Base-by-base conservation (phyloP, 2,888 invertebrate genomes). In the Adineta ricciae region DNA sequence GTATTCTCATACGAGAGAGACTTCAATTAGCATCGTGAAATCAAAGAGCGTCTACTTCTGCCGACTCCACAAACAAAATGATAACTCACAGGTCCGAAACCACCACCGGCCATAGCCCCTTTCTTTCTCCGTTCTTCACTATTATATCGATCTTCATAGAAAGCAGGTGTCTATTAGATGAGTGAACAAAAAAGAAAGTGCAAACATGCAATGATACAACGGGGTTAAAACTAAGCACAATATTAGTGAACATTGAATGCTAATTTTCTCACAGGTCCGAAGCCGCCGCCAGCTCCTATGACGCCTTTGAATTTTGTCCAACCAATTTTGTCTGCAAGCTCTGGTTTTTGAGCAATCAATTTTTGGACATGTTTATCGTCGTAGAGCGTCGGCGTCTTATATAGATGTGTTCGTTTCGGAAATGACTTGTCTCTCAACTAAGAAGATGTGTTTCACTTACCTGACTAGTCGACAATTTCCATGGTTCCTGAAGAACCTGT, bases 401-500 rank as follows among this genome's bases (percentile, higher is more conserved):
- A 64, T 27, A 36, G 32, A 64, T 27, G 16, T 32, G 32, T 64
- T 64, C 19, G 32, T 27, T 64, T 36, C 16, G 19, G 19, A 64
- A 64, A 4, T 0, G 4, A 19, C 14, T 19, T 32, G 16, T 32
- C 32, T 32, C n/a, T 9, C 1, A 3, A 14, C 2, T 27, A 64
- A 64, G 4, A 64, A 27, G n/a, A 56, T 14, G 2, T 1, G 8
- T 27, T 64, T 64, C 27, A 73, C 84, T 50, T 87, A 91, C 91
- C 90, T 92, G 92, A 88, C 91, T 91, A 86, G 99, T 99, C 41
- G 98, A 98, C 52, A 99, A 92, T 88, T 96, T 93, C 97, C 98
- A 99, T 0, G 98, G 97, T 89, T 98, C 97, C 89, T 96, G 96
- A 88, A 99, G 93, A 64, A 98, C 97, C 91, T 97, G 95, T 91